Conservation (phyloP, 2,888 invertebrate genomes). For the Encarsia formosa region DNA sequence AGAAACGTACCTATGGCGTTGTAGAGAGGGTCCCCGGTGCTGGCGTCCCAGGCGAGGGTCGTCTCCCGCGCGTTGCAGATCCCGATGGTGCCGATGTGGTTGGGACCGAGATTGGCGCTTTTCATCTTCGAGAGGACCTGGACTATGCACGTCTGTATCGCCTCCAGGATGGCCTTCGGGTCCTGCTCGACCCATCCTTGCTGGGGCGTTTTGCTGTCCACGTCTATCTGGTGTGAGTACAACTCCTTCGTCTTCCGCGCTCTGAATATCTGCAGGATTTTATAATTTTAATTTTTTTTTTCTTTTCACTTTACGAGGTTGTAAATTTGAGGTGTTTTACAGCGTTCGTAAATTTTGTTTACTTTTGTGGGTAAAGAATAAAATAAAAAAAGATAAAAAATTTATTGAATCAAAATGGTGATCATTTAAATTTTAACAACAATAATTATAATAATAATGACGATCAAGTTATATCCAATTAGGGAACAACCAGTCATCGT, state of each 20-base stretch:
- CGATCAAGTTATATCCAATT: too few species aligned
- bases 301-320: too few species aligned
- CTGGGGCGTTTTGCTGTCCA: constrained; percentile 72
- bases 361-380: too few species aligned
- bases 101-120: constrained; percentile 57
- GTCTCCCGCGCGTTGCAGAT: constrained; percentile 98
- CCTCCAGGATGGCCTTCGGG: constrained; percentile 76
- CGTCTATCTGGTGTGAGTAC: constrained; percentile 75
- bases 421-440: too few species aligned
- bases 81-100: constrained; percentile 79
- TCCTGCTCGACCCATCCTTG: constrained; percentile 96
- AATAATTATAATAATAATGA: too few species aligned
- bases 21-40: constrained; percentile 85
- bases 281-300: too few species aligned
- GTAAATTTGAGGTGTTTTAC: too few species aligned
- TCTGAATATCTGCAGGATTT: constrained; percentile 63
- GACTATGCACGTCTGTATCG: constrained; percentile 75
- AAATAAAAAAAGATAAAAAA: too few species aligned
- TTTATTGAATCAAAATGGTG: too few species aligned
- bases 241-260: constrained; percentile 76
- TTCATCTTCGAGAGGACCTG: constrained; percentile 66
- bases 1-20: constrained; percentile 78
- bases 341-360: too few species aligned
- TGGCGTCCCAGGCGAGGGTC: constrained; percentile 91
- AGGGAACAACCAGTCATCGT: too few species aligned